Conservation (phyloP, 1,140 invertebrate genomes). For the Philotrypesis tridentata region DNA sequence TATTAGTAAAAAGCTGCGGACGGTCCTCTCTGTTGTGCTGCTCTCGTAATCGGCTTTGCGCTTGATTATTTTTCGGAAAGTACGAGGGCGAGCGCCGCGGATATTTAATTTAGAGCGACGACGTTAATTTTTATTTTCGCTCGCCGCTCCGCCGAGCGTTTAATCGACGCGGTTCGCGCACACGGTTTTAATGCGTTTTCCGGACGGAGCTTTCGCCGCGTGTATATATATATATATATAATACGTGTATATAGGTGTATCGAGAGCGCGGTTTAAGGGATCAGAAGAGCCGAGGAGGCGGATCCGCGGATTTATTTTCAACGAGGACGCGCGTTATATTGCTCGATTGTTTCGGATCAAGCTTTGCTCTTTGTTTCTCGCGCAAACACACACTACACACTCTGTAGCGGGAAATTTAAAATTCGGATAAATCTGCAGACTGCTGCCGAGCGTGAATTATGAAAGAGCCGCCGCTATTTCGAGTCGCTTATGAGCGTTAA, state of each 20-base stretch:
- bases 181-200: neutral
- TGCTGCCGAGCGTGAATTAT: neutral
- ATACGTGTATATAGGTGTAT: too few relatives aligned
- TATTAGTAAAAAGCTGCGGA: too few relatives aligned
- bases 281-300: too few relatives aligned
- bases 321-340: neutral
- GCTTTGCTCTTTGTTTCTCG: too few relatives aligned
- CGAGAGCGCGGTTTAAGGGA: neutral
- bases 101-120: slow-evolving; percentile 2
- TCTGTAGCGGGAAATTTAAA: too few relatives aligned
- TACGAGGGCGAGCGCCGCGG: too few relatives aligned
- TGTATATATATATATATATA: too few relatives aligned
- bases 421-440: too few relatives aligned
- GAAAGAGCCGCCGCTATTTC: neutral
- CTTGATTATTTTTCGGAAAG: slow-evolving; percentile 10
- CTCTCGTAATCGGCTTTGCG: slow-evolving; percentile 29
- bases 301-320: neutral
- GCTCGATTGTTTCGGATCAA: too few relatives aligned
- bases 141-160: neutral
- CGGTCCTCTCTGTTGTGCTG: too few relatives aligned
- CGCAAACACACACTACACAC: too few relatives aligned
- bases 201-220: too few relatives aligned
- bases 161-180: neutral
- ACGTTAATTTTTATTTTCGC: neutral
- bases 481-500: neutral